Conservation (phyloP, 2,113 vertebrate species). For the Apodemus speciosus region DNA sequence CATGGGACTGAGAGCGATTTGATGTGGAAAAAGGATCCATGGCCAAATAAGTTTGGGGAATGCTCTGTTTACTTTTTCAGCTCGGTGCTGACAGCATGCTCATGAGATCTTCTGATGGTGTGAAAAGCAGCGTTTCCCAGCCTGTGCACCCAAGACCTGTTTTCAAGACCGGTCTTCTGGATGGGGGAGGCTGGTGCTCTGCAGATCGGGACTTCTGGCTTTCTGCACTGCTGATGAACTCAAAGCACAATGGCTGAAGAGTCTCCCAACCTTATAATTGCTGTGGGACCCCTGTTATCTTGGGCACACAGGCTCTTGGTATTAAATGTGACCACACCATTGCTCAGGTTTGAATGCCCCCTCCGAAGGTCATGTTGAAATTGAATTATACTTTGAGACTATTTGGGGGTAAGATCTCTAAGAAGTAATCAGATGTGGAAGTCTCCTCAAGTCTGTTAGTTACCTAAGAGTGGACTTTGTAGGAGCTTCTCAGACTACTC, state of each 20-base stretch:
- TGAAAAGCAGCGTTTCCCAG: neutral
- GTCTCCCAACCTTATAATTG: too few relatives aligned
- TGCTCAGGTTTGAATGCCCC: neutral
- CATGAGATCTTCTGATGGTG: neutral
- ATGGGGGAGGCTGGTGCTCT: neutral
- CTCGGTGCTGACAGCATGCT: constrained; percentile 10
- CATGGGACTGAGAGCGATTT: neutral
- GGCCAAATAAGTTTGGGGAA: constrained; percentile 44
- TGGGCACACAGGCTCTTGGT: neutral
- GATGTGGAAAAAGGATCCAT: constrained; percentile 1
- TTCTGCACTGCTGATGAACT: neutral
- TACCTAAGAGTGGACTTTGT: too few relatives aligned
- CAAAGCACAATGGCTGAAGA: neutral
- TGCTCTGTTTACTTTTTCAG: neutral
- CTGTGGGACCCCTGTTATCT: too few relatives aligned
- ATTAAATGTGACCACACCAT: neutral
- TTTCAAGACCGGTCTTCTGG: neutral
- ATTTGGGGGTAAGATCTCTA: neutral
- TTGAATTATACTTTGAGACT: neutral
- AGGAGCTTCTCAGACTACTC: neutral
- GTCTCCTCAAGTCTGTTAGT: neutral
- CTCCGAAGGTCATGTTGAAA: neutral
- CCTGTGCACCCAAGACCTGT: neutral
- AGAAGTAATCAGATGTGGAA: neutral
- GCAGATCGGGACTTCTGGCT: neutral